Conservation (phyloP, 2,888 invertebrate species). For the Lepas anatifera region DNA sequence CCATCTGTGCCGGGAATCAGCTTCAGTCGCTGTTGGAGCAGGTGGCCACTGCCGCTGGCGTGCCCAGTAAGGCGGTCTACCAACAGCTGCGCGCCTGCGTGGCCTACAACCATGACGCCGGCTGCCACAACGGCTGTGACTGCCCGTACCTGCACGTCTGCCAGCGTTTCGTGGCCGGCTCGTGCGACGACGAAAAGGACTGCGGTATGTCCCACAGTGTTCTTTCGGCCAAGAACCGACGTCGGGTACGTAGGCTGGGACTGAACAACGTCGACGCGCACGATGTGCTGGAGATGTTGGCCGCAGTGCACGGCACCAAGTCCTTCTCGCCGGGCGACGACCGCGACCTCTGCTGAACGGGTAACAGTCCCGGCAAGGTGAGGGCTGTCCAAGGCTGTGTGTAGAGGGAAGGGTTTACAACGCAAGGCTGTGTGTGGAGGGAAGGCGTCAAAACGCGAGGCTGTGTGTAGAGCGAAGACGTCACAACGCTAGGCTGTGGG, state of each 20-base stretch:
- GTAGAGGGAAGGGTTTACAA: no score
- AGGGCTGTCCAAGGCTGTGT: no score
- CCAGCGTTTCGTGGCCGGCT: neutral
- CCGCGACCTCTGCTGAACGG: no score
- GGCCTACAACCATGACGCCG: neutral
- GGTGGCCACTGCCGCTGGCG: no score
- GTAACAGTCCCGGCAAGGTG: no score
- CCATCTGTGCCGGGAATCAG: neutral
- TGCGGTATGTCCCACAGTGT: neutral
- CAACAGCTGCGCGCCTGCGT: neutral
- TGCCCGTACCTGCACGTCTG: neutral
- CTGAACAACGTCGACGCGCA: neutral
- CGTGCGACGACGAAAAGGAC: neutral
- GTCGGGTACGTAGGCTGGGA: neutral
- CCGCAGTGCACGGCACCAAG: neutral
- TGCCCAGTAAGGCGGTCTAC: neutral
- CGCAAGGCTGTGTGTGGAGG: no score
- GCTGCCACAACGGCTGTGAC: neutral
- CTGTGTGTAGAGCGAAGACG: no score
- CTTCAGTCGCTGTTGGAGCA: no score
- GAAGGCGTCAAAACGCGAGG: no score
- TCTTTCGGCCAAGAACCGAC: neutral
- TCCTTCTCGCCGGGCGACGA: no score
- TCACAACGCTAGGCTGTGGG: no score
- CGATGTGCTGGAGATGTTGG: neutral